phyloP scores from a whole-genome alignment of 2,113 vertebrate species.

The Holacanthus passer region DNA sequence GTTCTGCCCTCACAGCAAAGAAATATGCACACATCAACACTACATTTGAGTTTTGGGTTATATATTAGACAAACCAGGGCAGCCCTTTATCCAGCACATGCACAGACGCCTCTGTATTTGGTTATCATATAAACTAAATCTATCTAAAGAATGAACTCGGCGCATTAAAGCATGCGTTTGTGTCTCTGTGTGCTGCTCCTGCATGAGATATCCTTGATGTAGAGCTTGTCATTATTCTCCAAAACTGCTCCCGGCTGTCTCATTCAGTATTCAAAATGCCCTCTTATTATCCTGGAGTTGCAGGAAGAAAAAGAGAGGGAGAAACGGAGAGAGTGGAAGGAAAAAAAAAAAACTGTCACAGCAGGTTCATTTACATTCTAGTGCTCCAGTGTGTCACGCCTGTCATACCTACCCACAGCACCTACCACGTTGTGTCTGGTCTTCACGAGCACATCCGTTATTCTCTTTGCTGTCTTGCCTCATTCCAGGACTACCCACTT shows the following conservation, averaged over 20 bases:
- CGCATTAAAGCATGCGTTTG: constrained; percentile 8
- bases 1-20: neutral
- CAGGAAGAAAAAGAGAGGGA: constrained; percentile 13
- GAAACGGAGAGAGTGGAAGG: neutral
- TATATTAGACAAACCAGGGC: neutral
- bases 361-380: constrained; percentile 64
- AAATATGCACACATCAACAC: neutral
- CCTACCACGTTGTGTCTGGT: constrained; percentile 33
- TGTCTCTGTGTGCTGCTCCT: neutral
- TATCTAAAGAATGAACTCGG: constrained; percentile 12
- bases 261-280: constrained; percentile 69
- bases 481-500: constrained; percentile 25
- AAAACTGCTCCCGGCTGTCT: constrained; percentile 55
- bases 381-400: constrained; percentile 28
- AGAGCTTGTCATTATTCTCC: constrained; percentile 53
- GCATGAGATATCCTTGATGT: constrained; percentile 31
- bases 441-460: constrained; percentile 29
- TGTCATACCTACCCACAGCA: constrained; percentile 34
- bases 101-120: neutral
- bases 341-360: constrained; percentile 35
- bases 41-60: neutral
- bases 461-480: constrained; percentile 50
- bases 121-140: neutral
- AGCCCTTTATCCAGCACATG: neutral
- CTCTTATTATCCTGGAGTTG: constrained; percentile 54